These are phyloP conservation scores for Parauchenoglanis ngamensis DNA, from an alignment of 2,797 vertebrate genomes.

Conservation along the genomic window DNA sequence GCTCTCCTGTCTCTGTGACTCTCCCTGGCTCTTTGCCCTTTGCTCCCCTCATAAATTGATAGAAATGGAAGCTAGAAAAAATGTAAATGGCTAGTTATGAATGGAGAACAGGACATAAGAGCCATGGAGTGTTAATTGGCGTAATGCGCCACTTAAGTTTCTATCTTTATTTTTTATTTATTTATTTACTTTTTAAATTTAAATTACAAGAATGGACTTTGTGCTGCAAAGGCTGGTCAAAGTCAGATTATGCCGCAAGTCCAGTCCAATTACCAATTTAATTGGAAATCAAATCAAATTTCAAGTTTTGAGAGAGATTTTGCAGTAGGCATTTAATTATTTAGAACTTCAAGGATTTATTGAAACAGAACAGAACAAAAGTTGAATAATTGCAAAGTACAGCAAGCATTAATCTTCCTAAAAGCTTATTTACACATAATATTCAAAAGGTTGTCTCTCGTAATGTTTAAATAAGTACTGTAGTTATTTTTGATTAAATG, in stretches of 20 bases:
- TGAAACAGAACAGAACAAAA: neutral
- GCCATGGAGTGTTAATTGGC: conserved; percentile 5
- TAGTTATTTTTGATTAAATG: neutral
- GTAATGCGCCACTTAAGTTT: conserved; percentile 42
- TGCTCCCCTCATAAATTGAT: conserved; percentile 18
- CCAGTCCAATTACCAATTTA: neutral
- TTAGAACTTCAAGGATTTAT: neutral
- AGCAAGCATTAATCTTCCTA: neutral
- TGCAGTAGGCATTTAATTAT: neutral
- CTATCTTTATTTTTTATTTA: conserved; percentile 28
- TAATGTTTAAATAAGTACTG: neutral
- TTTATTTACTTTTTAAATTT: neutral
- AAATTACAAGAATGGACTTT: conserved; percentile 53
- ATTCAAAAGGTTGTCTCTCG: no score
- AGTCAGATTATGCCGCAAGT: conserved; percentile 51
- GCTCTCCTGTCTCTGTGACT: conserved; percentile 64
- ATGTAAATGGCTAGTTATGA: conserved; percentile 15
- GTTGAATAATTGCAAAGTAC: neutral
- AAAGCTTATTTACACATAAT: neutral
- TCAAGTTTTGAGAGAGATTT: neutral
- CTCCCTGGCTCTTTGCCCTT: conserved; percentile 65
- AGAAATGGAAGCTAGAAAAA: neutral
- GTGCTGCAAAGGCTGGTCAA: conserved; percentile 35
- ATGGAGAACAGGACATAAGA: conserved; percentile 43
- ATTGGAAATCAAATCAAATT: neutral